Conservation (phyloP, 2,113 vertebrate genomes). For the Actinemys pallida region DNA sequence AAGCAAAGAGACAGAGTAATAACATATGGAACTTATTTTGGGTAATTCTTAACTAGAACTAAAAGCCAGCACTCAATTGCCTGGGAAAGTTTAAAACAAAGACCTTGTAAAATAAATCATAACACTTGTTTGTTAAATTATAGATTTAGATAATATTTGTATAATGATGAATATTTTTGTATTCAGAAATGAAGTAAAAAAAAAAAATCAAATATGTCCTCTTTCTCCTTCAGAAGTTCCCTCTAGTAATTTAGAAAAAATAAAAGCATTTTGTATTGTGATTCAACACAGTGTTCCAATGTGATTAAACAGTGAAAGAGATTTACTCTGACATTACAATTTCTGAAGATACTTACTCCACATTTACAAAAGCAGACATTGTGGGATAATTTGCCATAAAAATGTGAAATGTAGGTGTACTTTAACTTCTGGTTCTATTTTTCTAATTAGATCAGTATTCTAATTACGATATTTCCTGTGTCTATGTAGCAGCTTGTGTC, state of each 20-base stretch:
- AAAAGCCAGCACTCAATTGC: slow-evolving; percentile 75
- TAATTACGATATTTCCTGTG: slow-evolving; percentile 69
- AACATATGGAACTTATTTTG: slow-evolving; percentile 89
- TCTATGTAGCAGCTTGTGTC: slow-evolving; percentile 71
- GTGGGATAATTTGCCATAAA: background rate
- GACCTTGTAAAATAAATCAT: slow-evolving; percentile 73
- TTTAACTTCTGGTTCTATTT: slow-evolving; percentile 29
- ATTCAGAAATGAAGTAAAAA: background rate
- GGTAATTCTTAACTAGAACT: slow-evolving; percentile 83
- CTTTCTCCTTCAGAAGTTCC: slow-evolving; percentile 17
- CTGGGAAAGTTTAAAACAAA: slow-evolving; percentile 88
- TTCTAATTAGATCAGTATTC: slow-evolving; percentile 47
- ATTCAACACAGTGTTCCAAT: slow-evolving; percentile 7
- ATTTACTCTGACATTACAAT: slow-evolving; percentile 50
- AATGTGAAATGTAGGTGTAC: background rate
- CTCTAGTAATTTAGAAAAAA: background rate
- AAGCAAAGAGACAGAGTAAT: slow-evolving; percentile 52
- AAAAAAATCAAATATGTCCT: background rate
- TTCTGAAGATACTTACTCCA: slow-evolving; percentile 12
- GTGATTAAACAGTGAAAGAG: slow-evolving; percentile 38
- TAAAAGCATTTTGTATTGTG: background rate
- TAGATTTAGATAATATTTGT: slow-evolving; percentile 35
- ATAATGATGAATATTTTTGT: background rate
- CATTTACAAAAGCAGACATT: background rate
- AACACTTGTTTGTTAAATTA: slow-evolving; percentile 49